Evolutionary conservation across 2,797 vertebrate genomes (phyloP).

Genomic region (Microcaecilia unicolor): DNA sequence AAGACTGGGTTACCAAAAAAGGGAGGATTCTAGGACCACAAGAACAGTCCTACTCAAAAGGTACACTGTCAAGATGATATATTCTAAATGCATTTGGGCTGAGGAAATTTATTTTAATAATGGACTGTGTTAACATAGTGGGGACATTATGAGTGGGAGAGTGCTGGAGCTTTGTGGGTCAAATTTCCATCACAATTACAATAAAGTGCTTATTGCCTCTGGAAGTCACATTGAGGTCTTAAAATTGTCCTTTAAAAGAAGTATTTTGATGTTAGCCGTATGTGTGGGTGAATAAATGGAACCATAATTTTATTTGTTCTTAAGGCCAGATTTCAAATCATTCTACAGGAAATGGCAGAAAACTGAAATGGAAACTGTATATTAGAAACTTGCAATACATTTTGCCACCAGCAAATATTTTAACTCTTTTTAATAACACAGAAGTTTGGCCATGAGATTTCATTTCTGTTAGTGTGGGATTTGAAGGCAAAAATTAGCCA

Average conservation of each 20-base stretch:
- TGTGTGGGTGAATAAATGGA: not conserved
- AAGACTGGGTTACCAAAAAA: not conserved
- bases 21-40: conserved; percentile 1
- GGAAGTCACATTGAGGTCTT: not conserved
- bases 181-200: conserved; percentile 23
- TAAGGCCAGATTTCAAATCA: not conserved
- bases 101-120: conserved; percentile 20
- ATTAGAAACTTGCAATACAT: too few species aligned
- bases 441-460: conserved; percentile 19
- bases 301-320: not conserved
- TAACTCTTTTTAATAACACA: too few species aligned
- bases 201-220: conserved; percentile 10
- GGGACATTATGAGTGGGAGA: conserved; percentile 4
- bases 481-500: conserved; percentile 40
- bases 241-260: not conserved
- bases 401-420: too few species aligned
- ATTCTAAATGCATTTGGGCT: conserved; percentile 16
- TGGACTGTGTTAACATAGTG: conserved; percentile 18
- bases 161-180: conserved; percentile 14
- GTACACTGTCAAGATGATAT: conserved; percentile 7
- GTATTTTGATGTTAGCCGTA: not conserved
- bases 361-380: not conserved
- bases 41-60: conserved; percentile 4
- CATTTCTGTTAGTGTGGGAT: conserved; percentile 42
- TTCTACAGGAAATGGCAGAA: not conserved